phyloP scores from a whole-genome alignment of 2,888 invertebrate genomes.

The Chrysotoxum bicinctum region DNA sequence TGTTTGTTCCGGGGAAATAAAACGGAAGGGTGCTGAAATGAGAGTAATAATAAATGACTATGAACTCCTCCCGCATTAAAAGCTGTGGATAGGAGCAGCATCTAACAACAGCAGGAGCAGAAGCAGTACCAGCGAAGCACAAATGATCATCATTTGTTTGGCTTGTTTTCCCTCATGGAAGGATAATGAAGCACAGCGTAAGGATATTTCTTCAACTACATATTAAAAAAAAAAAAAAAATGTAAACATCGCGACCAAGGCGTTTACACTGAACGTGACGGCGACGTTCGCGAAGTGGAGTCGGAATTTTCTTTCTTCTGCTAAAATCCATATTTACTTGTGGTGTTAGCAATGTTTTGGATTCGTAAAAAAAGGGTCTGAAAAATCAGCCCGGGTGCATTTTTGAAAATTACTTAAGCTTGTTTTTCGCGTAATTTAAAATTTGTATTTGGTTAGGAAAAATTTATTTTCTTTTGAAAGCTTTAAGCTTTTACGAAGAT shows the following conservation, averaged over 20 bases:
- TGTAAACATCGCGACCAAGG: constrained; percentile 42
- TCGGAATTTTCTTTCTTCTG: not conserved
- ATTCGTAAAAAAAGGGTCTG: not conserved
- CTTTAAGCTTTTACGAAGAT: not conserved
- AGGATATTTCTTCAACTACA: constrained; percentile 19
- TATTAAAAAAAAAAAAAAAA: not conserved
- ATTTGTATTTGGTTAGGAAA: no score
- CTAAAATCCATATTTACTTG: not conserved
- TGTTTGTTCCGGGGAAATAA: constrained; percentile 43
- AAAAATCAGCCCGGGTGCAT: not conserved
- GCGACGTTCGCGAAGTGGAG: constrained; percentile 30
- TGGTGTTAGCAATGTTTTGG: not conserved
- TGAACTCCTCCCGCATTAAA: constrained; percentile 74
- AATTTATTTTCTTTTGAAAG: not conserved
- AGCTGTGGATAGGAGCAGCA: constrained; percentile 1
- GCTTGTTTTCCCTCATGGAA: constrained; percentile 64
- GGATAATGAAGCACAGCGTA: constrained; percentile 68
- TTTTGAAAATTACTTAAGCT: not conserved
- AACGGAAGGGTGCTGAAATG: constrained; percentile 78
- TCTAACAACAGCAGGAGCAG: constrained; percentile 1
- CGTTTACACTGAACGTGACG: constrained; percentile 63
- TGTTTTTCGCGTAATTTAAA: no score
- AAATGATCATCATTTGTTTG: constrained; percentile 71
- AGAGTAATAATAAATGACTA: constrained; percentile 79
- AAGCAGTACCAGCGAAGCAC: constrained; percentile 42